phyloP scores from a whole-genome alignment of 35 echinoderm and acorn worm genomes.

The Stichopus chloronotus region DNA sequence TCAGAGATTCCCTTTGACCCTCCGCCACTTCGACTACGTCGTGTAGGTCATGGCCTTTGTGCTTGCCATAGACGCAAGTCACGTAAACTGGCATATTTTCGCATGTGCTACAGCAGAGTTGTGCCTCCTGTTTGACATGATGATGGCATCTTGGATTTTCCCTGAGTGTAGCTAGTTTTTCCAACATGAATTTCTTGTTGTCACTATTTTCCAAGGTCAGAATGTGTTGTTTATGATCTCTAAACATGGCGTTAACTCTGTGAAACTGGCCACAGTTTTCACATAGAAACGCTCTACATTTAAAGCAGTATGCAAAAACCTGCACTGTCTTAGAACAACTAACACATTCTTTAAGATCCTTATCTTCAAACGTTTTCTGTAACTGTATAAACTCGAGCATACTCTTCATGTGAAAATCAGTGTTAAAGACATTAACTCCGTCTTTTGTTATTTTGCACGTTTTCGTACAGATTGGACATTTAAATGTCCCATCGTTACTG shows the following conservation, averaged over 20 bases:
- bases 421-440: background rate
- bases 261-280: background rate
- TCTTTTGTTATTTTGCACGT: background rate
- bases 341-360: background rate
- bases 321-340: background rate
- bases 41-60: conserved; percentile 4
- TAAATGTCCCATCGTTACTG: background rate
- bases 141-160: background rate
- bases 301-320: background rate
- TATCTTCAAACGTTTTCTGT: background rate
- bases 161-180: conserved; percentile 1
- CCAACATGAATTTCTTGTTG: background rate
- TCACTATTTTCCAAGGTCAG: background rate
- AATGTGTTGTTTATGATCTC: background rate
- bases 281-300: background rate
- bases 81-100: no score
- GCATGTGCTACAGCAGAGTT: background rate
- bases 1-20: background rate
- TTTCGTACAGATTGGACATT: background rate
- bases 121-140: background rate
- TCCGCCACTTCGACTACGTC: background rate
- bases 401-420: background rate
- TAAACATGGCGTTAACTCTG: background rate
- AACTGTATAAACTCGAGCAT: background rate
- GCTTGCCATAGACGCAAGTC: background rate